Evolutionary conservation across 2,113 vertebrate species (phyloP), one percentile per base, ranked within the genome.

Genomic region (Eonycteris spelaea): DNA sequence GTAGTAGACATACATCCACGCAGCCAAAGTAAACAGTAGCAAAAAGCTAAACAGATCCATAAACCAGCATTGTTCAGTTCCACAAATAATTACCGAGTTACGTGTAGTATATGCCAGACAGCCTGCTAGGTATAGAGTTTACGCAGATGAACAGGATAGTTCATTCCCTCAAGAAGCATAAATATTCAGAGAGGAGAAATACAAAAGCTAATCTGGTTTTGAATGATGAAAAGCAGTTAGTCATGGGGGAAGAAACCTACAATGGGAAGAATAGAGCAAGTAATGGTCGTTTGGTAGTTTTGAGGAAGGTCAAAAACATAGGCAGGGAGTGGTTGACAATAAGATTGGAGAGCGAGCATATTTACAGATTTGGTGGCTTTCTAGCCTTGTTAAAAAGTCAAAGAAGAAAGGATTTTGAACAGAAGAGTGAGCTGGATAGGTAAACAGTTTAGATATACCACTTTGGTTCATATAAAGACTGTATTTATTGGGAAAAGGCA

Each of bases 91-190:
- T 74, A 84, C 53, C 87, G 45, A 90, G 35, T 83, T 51, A 51
- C 3, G 14, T 24, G 51, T 16, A 74, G 45, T 26, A 40, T 59
- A 38, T 75, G 65, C 40, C 26, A 80, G 65, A 61, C 65, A 94
- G 33, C 61, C 51, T 48, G 30, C 70, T 77, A 80, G 88, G 68
- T 59, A 75, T 45, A 55, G 28, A 59, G 70, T 90, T 94, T 79
- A 71, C 16, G 74, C 74, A 92, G 91, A 75, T 40, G 55, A 94
- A 83, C 78, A 86, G 28, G 18, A 79, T 3, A 16, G 73, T 61
- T 97, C 35, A 95, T 95, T 94, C 55, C 45, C 77, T 80, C 40
- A 92, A 96, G 59, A 86, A 48, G 43, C 67, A 80, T 65, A 96
- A 89, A 94, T 45, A 94, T 74, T 13, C 59, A 94, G 48, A 16